Conservation (phyloP, 35 echinoderm and acorn worm species). For the Ophiothrix spiculata region DNA sequence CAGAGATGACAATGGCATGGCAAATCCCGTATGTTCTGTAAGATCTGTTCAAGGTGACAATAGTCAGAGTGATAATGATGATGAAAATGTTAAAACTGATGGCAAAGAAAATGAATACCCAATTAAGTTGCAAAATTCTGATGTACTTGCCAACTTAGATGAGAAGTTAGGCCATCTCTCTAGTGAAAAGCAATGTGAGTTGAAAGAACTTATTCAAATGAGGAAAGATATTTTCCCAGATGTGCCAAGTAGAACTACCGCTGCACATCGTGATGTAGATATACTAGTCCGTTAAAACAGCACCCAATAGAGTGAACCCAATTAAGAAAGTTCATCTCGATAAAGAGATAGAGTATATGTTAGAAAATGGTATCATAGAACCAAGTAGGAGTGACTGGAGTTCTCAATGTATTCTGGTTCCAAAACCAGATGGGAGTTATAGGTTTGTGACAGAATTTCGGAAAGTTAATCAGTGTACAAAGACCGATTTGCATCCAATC, state of each 20-base stretch:
- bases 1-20: not conserved
- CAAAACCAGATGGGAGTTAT: not conserved
- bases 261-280: conserved; percentile 55
- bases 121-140: conserved; percentile 12
- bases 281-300: conserved; percentile 45
- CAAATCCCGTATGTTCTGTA: not conserved
- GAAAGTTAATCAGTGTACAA: not conserved
- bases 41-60: not conserved
- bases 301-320: conserved; percentile 61
- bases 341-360: conserved; percentile 48
- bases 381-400: conserved; percentile 41
- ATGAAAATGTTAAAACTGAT: too few species aligned
- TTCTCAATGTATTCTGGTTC: conserved; percentile 13
- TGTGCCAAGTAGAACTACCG: conserved; percentile 11
- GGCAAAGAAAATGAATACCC: not conserved
- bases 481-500: conserved; percentile 54
- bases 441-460: not conserved
- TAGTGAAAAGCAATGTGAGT: not conserved
- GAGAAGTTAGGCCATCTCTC: conserved; percentile 14
- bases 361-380: conserved; percentile 58
- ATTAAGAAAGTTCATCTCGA: conserved; percentile 41
- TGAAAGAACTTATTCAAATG: not conserved
- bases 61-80: too few species aligned
- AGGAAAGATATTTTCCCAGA: not conserved
- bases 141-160: conserved; percentile 11